A percentile compares a stretch with the other conserved stretches of the same genome.
Evolutionary conservation across 1,140 invertebrate genomes (phyloP).

Genomic region (Hylaeus volcanicus): DNA sequence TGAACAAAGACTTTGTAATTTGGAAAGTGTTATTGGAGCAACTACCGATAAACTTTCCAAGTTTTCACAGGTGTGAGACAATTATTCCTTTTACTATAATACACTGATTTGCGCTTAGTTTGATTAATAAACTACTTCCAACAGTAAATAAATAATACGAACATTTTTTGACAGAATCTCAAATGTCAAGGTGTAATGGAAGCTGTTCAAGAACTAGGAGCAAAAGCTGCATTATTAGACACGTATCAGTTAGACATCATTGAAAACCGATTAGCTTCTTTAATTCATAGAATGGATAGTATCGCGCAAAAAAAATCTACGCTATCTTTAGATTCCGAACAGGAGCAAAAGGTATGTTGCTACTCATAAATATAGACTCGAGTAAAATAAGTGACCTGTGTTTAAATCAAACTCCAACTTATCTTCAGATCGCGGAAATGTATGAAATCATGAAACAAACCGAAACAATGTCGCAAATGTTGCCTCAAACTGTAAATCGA

Average conservation of each 20-base stretch:
- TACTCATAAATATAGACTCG: slow-evolving; percentile 2
- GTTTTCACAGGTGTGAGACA: slow-evolving; percentile 70
- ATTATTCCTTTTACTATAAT: background rate
- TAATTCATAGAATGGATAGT: slow-evolving; percentile 89
- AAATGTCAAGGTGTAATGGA: slow-evolving; percentile 82
- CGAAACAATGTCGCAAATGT: slow-evolving; percentile 87
- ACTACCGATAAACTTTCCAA: slow-evolving; percentile 72
- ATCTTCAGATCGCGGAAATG: slow-evolving; percentile 88
- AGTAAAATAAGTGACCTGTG: slow-evolving; percentile 1
- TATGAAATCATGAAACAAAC: slow-evolving; percentile 93
- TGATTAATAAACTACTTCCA: slow-evolving; percentile 4
- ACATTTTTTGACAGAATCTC: slow-evolving; percentile 62
- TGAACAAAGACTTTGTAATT: slow-evolving; percentile 74
- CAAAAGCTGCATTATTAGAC: slow-evolving; percentile 90
- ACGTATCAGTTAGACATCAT: slow-evolving; percentile 90
- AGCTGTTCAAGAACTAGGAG: slow-evolving; percentile 87
- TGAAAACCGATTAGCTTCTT: slow-evolving; percentile 87
- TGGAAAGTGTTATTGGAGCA: slow-evolving; percentile 75
- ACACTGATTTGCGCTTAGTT: background rate
- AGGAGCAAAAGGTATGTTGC: slow-evolving; percentile 86
- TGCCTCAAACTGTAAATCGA: slow-evolving; percentile 91
- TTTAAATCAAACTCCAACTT: background rate
- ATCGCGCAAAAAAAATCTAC: slow-evolving; percentile 86
- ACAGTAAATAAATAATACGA: slow-evolving; percentile 33
- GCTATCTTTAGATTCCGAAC: slow-evolving; percentile 85